A percentile compares a stretch with the other conserved stretches of the same genome.
These are phyloP conservation scores for Penaeus indicus DNA, from an alignment of 1,140 invertebrate species.

Conservation along the genomic window DNA sequence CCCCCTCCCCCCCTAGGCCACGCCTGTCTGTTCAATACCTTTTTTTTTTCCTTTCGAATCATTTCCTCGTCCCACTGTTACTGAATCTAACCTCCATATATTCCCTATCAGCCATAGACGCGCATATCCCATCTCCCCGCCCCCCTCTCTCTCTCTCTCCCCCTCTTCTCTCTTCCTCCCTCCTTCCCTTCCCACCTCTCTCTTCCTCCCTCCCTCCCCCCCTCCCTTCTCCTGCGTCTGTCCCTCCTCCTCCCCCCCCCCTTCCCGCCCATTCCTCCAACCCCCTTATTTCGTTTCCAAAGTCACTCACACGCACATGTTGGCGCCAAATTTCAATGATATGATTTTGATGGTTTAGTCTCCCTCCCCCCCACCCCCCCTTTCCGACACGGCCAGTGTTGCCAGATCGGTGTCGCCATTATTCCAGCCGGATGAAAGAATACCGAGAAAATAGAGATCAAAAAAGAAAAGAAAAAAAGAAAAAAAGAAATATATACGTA, in stretches of 20 bases:
- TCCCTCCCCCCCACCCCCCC: constrained; percentile 11
- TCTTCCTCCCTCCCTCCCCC: not conserved
- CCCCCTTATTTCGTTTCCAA: constrained; percentile 49
- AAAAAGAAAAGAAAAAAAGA: too few species aligned
- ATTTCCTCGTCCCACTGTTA: too few species aligned
- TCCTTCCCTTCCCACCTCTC: not conserved
- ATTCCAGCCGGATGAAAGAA: not conserved
- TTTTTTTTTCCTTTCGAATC: too few species aligned
- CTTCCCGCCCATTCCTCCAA: not conserved
- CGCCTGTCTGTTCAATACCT: too few species aligned
- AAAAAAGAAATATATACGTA: too few species aligned
- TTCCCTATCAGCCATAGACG: too few species aligned
- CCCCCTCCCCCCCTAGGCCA: too few species aligned
- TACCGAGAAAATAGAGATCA: too few species aligned
- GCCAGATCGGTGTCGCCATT: constrained; percentile 15
- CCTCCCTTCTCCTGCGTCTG: not conserved
- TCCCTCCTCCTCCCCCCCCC: not conserved
- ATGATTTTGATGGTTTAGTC: constrained; percentile 54
- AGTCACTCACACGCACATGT: constrained; percentile 51
- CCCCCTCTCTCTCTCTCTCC: too few species aligned
- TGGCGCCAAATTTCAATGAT: constrained; percentile 58
- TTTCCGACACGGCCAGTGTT: constrained; percentile 3
- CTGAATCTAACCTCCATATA: too few species aligned
- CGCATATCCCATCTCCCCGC: too few species aligned
- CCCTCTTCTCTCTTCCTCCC: not conserved